phyloP scores from a whole-genome alignment of 2,888 invertebrate species.

The Slavum lentiscoides region DNA sequence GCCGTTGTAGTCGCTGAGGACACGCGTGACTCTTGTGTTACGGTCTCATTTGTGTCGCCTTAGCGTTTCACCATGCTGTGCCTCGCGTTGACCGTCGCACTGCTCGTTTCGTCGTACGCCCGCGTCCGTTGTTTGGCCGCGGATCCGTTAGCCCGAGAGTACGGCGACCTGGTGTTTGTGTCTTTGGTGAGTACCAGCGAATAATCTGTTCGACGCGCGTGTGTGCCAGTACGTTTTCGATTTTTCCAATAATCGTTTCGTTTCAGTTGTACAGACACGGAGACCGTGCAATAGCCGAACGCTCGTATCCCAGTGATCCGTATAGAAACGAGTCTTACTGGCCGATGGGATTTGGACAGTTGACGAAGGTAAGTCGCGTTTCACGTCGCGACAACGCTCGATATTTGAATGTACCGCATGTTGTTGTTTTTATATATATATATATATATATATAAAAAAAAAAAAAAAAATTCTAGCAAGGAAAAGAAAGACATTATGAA shows the following conservation, averaged over 20 bases:
- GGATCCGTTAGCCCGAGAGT: constrained; percentile 33
- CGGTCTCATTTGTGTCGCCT: no score
- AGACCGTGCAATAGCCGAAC: constrained; percentile 76
- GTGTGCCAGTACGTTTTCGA: no score
- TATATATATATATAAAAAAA: no score
- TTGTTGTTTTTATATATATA: not conserved
- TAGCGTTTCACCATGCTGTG: not conserved
- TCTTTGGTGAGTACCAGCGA: constrained; percentile 11
- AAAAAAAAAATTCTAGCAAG: constrained; percentile 62
- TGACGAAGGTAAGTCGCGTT: constrained; percentile 73
- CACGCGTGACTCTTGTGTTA: no score
- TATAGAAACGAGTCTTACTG: constrained; percentile 73
- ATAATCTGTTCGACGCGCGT: no score
- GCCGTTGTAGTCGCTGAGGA: no score
- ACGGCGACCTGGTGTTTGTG: constrained; percentile 25
- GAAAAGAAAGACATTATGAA: constrained; percentile 68
- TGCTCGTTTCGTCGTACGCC: not conserved
- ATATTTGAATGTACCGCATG: not conserved
- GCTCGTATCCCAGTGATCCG: constrained; percentile 82
- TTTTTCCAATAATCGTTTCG: not conserved
- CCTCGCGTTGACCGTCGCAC: not conserved
- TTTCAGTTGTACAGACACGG: constrained; percentile 82
- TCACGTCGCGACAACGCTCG: not conserved
- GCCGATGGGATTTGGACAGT: constrained; percentile 84
- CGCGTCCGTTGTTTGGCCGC: not conserved